Evolutionary conservation across 2,888 invertebrate genomes (phyloP).

Genomic region (Synergus laeviventris): DNA sequence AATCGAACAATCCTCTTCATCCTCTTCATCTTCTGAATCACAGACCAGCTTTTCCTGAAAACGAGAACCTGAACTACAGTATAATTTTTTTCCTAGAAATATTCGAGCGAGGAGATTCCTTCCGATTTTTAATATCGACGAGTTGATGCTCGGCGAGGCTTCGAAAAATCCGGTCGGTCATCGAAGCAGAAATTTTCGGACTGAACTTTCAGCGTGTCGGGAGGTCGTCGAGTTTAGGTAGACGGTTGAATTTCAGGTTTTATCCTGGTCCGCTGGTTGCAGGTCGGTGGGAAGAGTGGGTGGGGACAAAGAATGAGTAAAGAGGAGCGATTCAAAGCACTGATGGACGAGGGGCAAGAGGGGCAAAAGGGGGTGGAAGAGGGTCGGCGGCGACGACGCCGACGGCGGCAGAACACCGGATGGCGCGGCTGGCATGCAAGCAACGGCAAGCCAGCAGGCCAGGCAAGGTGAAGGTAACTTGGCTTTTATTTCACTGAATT

Average conservation of each 20-base stretch:
- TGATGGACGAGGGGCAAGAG: slow-evolving; percentile 44
- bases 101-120: slow-evolving; percentile 52
- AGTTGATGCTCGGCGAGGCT: slow-evolving; percentile 36
- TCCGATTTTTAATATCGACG: slow-evolving; percentile 51
- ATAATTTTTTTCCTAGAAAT: slow-evolving; percentile 45
- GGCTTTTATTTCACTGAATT: slow-evolving; percentile 39
- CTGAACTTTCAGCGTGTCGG: slow-evolving; percentile 59
- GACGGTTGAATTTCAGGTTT: slow-evolving; percentile 69
- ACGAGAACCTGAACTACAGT: neutral
- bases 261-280: slow-evolving; percentile 60
- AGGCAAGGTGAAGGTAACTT: slow-evolving; percentile 38
- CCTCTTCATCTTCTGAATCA: slow-evolving; percentile 21
- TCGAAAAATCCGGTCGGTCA: slow-evolving; percentile 44
- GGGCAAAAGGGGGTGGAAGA: slow-evolving; percentile 32
- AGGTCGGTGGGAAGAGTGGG: slow-evolving; percentile 46
- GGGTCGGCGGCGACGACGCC: slow-evolving; percentile 39
- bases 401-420: slow-evolving; percentile 45
- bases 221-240: slow-evolving; percentile 63
- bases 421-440: slow-evolving; percentile 41
- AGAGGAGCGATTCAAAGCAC: slow-evolving; percentile 38
- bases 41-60: neutral
- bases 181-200: slow-evolving; percentile 55
- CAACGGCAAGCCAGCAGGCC: slow-evolving; percentile 54
- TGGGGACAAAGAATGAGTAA: slow-evolving; percentile 41
- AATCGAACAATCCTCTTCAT: slow-evolving; percentile 1